Evolutionary conservation across 2,113 vertebrate species (phyloP).

Genomic region (Balaenoptera acutorostrata): DNA sequence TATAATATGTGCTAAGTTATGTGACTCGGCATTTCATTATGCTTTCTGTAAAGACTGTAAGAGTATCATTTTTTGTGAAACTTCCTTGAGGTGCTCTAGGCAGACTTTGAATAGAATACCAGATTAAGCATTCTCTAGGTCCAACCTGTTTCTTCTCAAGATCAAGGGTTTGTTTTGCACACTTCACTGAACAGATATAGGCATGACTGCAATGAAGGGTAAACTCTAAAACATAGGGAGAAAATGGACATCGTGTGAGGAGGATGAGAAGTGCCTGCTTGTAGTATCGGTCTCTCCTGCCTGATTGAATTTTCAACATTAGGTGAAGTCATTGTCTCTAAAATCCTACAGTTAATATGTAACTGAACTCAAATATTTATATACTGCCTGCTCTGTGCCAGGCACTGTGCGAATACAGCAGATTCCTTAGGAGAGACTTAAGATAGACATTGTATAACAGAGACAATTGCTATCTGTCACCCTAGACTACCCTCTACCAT

Average conservation of each 20-base stretch:
- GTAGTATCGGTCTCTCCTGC: not conserved
- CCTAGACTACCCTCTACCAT: not conserved
- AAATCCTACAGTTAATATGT: not conserved
- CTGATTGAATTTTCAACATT: not conserved
- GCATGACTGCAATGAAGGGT: not conserved
- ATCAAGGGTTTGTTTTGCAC: not conserved
- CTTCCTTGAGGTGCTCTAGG: not conserved
- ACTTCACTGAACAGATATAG: not conserved
- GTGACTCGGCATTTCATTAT: slow-evolving; percentile 25
- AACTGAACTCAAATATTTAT: not conserved
- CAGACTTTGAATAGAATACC: not conserved
- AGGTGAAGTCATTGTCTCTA: not conserved
- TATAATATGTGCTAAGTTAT: not conserved
- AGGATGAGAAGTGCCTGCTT: not conserved
- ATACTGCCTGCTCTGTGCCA: not conserved
- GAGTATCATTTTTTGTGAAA: not conserved
- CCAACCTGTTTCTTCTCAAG: not conserved
- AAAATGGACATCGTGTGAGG: not conserved
- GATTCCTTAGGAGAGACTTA: not conserved
- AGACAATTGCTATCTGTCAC: not conserved
- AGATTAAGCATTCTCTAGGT: not conserved
- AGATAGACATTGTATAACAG: not conserved
- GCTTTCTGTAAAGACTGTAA: slow-evolving; percentile 31
- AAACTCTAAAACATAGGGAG: not conserved
- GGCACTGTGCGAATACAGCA: not conserved